Evolutionary conservation across 2,113 vertebrate species (phyloP).

Genomic region (Ptyas mucosa): DNA sequence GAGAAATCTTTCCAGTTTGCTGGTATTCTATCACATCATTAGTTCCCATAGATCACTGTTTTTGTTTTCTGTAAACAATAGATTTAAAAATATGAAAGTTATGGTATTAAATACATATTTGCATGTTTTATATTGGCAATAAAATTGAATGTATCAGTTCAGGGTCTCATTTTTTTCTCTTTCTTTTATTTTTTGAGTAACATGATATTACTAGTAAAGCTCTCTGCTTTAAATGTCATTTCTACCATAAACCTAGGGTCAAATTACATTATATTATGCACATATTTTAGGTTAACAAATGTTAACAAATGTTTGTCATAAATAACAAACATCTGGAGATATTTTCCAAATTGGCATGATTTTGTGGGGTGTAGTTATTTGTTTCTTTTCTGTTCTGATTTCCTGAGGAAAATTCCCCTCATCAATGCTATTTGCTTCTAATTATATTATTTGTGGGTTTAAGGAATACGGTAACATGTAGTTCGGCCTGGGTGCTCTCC

Average conservation of each 20-base stretch:
- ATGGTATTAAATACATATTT: neutral
- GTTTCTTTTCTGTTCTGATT: neutral
- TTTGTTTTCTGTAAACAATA: neutral
- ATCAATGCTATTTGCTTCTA: neutral
- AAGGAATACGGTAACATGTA: neutral
- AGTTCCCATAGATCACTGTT: no score
- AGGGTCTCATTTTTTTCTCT: neutral
- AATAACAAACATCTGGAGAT: neutral
- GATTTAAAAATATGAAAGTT: neutral
- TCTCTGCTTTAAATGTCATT: neutral
- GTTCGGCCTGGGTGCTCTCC: neutral
- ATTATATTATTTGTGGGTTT: neutral
- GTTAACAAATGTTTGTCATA: neutral
- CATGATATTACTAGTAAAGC: neutral
- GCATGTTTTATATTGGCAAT: neutral
- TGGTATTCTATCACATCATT: neutral
- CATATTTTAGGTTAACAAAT: neutral
- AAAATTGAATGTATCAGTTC: neutral
- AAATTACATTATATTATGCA: neutral
- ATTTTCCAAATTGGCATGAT: neutral
- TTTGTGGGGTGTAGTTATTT: neutral
- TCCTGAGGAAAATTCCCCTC: neutral
- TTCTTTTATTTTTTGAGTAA: neutral
- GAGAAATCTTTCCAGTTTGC: neutral
- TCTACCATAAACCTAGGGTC: neutral